Evolutionary conservation across 2,797 vertebrate species (phyloP), one percentile per base, ranked within the genome.

Genomic region (Rhodeus uyekii): DNA sequence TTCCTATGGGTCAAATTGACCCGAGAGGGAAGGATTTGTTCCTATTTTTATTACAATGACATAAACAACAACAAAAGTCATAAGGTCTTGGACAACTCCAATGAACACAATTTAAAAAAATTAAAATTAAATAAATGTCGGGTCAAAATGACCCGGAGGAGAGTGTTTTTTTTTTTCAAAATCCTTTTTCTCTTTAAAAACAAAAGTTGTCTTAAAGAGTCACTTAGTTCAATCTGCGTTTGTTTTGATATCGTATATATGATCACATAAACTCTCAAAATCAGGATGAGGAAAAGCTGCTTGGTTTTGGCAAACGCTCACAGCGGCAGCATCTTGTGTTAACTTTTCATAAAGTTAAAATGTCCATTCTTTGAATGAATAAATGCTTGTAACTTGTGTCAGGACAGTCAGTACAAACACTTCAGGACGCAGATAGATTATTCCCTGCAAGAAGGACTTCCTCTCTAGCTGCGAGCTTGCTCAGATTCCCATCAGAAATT

Each of bases 401-500:
- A 10, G 8, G 22, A 8, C 22, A 5, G 42, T 14, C 44, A 16
- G 44, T 46, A 46, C 16, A 6, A 18, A 44, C 87, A 88, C 87
- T 87, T 48, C 18, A 22, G 13, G 22, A 55, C 71, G 38, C 7
- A 39, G 24, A 22, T 24, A 9, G 39, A 9, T 44, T 27, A 22
- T 2, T 44, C 65, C 46, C 53, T 19, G 46, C 81, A 67, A 81
- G 19, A 48, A 72, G 58, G 55, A 87, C 79, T 86, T 87, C 84
- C 90, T 77, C 86, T 90, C 84, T 86, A 69, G 88, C 87, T 87
- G 87, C 89, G 89, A 87, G 87, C 87, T 87, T 88, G 79, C 85
- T 87, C 88, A 85, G 89, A 92, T 90, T 87, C 84, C 90, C 91
- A 91, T 91, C 89, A 91, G 53, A 84, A 86, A 91, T 93, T 92